Conservation (phyloP, 1,140 invertebrate species). For the Drosophila triauraria region DNA sequence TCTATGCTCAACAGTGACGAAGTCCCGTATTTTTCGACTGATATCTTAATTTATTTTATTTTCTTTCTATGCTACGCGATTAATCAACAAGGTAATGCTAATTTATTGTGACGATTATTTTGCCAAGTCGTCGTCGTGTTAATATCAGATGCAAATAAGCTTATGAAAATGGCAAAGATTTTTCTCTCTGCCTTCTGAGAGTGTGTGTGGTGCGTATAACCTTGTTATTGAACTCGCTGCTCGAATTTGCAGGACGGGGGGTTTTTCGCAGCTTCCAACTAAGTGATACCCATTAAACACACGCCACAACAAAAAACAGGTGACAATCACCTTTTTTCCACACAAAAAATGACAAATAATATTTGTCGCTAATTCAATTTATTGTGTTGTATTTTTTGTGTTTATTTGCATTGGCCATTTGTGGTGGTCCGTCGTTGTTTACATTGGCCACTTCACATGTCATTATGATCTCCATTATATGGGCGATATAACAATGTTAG, state of each 20-base stretch:
- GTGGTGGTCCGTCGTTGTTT: conserved; percentile 12
- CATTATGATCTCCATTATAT: conserved; percentile 41
- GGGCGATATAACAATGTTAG: not conserved
- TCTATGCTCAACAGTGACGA: conserved; percentile 30
- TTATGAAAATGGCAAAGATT: conserved; percentile 27
- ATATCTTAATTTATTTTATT: conserved; percentile 56
- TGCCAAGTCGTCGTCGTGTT: conserved; percentile 32
- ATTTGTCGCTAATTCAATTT: conserved; percentile 70
- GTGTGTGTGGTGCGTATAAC: conserved; percentile 36
- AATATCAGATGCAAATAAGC: conserved; percentile 57
- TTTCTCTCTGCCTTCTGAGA: not conserved
- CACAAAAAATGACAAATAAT: conserved; percentile 42
- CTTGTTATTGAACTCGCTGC: conserved; percentile 74
- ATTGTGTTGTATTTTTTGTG: conserved; percentile 56
- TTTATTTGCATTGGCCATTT: conserved; percentile 65
- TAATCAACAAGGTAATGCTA: conserved; percentile 57
- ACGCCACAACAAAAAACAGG: conserved; percentile 56
- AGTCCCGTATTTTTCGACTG: conserved; percentile 5
- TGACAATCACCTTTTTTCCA: conserved; percentile 55
- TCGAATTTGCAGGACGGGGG: conserved; percentile 1
- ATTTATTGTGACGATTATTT: conserved; percentile 72
- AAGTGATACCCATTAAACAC: conserved; percentile 54
- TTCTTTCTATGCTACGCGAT: conserved; percentile 33
- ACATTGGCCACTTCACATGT: conserved; percentile 55
- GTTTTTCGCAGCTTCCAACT: conserved; percentile 56